These are phyloP conservation scores for Pteronura brasiliensis DNA, from an alignment of 2,113 vertebrate species.

Conservation along the genomic window DNA sequence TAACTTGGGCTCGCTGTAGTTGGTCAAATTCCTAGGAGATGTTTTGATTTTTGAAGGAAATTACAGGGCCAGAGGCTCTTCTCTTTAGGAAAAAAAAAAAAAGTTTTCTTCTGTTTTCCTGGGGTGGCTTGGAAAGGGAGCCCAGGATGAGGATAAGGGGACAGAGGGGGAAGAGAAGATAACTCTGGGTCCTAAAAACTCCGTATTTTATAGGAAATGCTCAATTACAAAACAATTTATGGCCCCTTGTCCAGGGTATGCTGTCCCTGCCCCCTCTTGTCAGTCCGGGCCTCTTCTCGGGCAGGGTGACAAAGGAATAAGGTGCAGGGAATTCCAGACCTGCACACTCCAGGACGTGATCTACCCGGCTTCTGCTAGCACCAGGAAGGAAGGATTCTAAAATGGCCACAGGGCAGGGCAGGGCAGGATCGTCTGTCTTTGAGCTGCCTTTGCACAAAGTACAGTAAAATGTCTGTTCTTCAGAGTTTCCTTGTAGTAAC, in stretches of 20 bases:
- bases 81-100: not conserved
- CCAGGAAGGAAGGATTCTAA: not conserved
- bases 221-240: not conserved
- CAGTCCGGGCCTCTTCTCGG: not conserved
- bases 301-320: not conserved
- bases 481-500: not conserved
- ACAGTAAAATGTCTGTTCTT: not conserved
- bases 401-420: not conserved
- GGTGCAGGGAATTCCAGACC: not conserved
- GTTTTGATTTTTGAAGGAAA: conserved; percentile 46
- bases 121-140: not conserved
- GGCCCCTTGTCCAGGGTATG: not conserved
- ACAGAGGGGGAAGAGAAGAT: not conserved
- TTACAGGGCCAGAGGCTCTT: not conserved
- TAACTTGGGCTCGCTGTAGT: not conserved
- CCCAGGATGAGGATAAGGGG: not conserved
- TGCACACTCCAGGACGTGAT: not conserved
- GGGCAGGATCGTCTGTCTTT: not conserved
- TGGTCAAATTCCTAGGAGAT: conserved; percentile 8
- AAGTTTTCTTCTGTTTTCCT: not conserved
- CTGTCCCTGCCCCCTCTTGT: not conserved
- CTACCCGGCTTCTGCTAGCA: not conserved
- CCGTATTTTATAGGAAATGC: not conserved
- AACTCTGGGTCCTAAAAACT: not conserved
- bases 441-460: not conserved